Percentiles rank a stretch among this genome's conserved stretches.
phyloP scores from a whole-genome alignment of 2,888 invertebrate species.

The Galerucella nymphaeae region DNA sequence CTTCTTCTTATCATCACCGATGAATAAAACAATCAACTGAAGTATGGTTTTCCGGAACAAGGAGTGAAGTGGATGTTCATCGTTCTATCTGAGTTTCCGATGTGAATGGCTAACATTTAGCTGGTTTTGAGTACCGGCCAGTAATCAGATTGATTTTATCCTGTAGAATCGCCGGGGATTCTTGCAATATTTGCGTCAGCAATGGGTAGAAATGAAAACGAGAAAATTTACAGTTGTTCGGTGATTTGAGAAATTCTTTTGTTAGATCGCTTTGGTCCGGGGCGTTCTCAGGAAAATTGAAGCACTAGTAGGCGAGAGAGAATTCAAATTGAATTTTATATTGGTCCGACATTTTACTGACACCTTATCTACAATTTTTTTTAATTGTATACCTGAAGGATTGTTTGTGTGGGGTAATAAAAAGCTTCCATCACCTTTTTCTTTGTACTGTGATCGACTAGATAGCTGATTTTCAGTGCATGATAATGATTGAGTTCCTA shows the following conservation, averaged over 20 bases:
- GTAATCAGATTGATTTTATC: slow-evolving; percentile 41
- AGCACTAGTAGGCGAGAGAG: not conserved
- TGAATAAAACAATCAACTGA: slow-evolving; percentile 23
- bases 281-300: slow-evolving; percentile 15
- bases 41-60: slow-evolving; percentile 23
- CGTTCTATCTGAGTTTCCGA: slow-evolving; percentile 29
- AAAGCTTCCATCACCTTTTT: no score
- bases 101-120: slow-evolving; percentile 39
- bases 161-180: slow-evolving; percentile 23
- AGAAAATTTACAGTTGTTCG: slow-evolving; percentile 27
- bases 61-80: slow-evolving; percentile 36
- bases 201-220: slow-evolving; percentile 28
- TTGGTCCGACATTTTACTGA: slow-evolving; percentile 1
- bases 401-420: not conserved
- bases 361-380: not conserved
- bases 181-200: slow-evolving; percentile 35
- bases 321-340: slow-evolving; percentile 22
- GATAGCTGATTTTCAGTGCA: no score
- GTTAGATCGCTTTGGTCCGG: slow-evolving; percentile 1
- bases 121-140: slow-evolving; percentile 26
- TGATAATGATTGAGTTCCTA: no score
- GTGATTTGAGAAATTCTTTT: slow-evolving; percentile 20
- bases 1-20: not conserved
- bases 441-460: no score
- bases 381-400: no score